Evolutionary conservation across 2,888 invertebrate genomes (phyloP).

Genomic region (Thereva nobilitata): DNA sequence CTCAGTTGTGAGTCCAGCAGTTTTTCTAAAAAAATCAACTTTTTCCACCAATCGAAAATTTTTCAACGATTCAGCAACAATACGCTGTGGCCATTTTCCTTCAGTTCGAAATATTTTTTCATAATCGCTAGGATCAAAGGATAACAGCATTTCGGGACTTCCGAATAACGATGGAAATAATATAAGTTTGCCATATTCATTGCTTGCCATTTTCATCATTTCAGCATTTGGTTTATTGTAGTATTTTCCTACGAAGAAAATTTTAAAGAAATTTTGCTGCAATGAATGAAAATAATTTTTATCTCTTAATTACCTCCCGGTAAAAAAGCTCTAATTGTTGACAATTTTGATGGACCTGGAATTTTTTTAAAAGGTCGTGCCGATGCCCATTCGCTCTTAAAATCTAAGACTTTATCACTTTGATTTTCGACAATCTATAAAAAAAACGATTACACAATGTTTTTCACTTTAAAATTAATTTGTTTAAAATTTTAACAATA

Average conservation of each 20-base stretch:
- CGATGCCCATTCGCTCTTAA: constrained; percentile 47
- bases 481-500: too few species aligned
- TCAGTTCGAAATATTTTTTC: constrained; percentile 57
- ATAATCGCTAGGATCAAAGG: constrained; percentile 61
- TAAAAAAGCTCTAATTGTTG: constrained; percentile 44
- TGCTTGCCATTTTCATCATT: constrained; percentile 3
- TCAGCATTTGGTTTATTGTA: constrained; percentile 38
- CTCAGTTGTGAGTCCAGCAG: constrained; percentile 45
- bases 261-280: constrained; percentile 37
- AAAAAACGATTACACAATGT: too few species aligned
- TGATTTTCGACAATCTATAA: too few species aligned
- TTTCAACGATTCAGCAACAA: constrained; percentile 52
- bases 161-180: constrained; percentile 50
- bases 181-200: constrained; percentile 51
- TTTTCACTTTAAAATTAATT: too few species aligned
- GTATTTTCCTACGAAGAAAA: constrained; percentile 41
- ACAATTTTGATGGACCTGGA: constrained; percentile 44
- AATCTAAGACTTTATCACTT: too few species aligned
- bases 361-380: constrained; percentile 46
- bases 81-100: constrained; percentile 54
- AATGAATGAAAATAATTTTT: constrained; percentile 44
- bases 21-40: constrained; percentile 44
- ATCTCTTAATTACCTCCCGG: constrained; percentile 44
- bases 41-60: constrained; percentile 52
- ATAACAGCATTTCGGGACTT: constrained; percentile 50